A percentile compares a stretch with the other conserved stretches of the same genome.
Conservation (phyloP, 2,888 invertebrate species). For the Neoitamus cyanurus region DNA sequence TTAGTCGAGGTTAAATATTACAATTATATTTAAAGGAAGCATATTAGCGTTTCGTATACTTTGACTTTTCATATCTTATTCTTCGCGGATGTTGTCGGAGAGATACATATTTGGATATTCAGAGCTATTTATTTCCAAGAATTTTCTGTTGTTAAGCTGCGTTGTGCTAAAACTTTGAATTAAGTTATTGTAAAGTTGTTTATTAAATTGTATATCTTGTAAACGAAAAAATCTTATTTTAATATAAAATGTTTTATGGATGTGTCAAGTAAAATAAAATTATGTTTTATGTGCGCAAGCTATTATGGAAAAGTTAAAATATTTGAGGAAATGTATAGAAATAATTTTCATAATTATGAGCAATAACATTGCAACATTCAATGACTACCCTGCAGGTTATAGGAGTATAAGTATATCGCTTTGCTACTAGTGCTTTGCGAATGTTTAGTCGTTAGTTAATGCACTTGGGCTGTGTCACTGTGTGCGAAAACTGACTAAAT, state of each 20-base stretch:
- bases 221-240: not conserved
- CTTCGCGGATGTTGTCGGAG: not conserved
- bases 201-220: not conserved
- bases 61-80: not conserved
- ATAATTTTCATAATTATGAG: too few relatives aligned
- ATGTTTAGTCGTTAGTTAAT: too few relatives aligned
- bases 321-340: too few relatives aligned
- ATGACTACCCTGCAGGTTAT: too few relatives aligned
- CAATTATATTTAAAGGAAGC: constrained; percentile 7
- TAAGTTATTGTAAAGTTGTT: not conserved
- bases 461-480: too few relatives aligned
- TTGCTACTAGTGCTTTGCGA: too few relatives aligned
- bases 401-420: too few relatives aligned
- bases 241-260: not conserved
- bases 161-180: not conserved
- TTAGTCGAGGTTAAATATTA: constrained; percentile 22
- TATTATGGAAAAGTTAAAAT: not conserved
- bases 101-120: not conserved
- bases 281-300: not conserved
- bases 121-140: not conserved
- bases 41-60: constrained; percentile 26
- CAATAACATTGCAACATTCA: too few relatives aligned
- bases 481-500: too few relatives aligned
- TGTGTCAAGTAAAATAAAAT: not conserved
- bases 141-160: not conserved